phyloP scores from a whole-genome alignment of 2,888 invertebrate genomes.

The Aricia artaxerxes region DNA sequence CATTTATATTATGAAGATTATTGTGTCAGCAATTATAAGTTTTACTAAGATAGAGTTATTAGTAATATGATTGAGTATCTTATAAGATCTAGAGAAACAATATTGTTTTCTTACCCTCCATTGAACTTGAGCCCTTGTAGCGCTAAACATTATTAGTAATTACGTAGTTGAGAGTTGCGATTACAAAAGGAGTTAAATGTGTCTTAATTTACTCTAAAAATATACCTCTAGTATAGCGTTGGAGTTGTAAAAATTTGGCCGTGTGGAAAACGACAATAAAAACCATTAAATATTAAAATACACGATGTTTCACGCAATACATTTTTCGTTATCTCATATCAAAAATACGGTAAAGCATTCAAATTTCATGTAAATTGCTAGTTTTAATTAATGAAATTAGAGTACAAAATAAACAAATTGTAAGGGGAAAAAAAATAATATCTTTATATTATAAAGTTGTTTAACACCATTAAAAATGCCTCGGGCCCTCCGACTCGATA shows the following conservation, averaged over 20 bases:
- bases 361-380: slow-evolving; percentile 12
- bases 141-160: neutral
- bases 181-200: neutral
- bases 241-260: neutral
- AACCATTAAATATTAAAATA: neutral
- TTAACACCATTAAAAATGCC: slow-evolving; percentile 56
- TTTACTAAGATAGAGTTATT: neutral
- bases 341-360: slow-evolving; percentile 2
- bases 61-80: neutral
- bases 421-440: slow-evolving; percentile 24
- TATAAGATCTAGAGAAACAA: neutral
- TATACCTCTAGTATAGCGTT: too few species aligned
- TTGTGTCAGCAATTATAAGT: neutral
- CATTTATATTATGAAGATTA: neutral
- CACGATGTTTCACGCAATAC: neutral
- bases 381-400: slow-evolving; percentile 16
- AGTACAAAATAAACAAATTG: neutral
- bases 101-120: neutral
- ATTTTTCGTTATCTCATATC: neutral
- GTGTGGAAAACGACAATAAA: neutral
- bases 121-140: neutral
- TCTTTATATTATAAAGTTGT: slow-evolving; percentile 51
- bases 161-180: neutral
- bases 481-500: slow-evolving; percentile 63
- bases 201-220: too few species aligned